These are phyloP conservation scores for Galendromus occidentalis DNA, from an alignment of 1,140 invertebrate genomes.

Conservation along the genomic window DNA sequence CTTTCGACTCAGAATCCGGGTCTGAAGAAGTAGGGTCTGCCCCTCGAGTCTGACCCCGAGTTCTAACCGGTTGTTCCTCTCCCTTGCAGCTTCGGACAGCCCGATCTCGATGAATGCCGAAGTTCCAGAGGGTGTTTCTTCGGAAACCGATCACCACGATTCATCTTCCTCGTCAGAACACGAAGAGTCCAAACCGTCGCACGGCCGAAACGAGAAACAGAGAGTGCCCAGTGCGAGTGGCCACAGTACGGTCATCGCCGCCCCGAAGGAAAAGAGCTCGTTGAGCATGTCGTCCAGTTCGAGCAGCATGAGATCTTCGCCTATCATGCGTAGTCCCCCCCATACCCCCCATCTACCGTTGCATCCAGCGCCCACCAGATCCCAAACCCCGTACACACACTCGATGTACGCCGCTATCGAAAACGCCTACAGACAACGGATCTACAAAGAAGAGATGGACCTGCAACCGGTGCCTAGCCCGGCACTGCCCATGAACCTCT, in stretches of 20 bases:
- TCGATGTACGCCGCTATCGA: neutral
- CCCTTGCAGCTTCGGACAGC: slow-evolving; percentile 2
- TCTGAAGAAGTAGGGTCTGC: too few species aligned
- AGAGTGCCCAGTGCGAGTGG: neutral
- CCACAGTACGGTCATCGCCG: slow-evolving; percentile 1
- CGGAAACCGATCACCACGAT: slow-evolving; percentile 5
- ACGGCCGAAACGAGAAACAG: neutral
- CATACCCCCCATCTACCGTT: neutral
- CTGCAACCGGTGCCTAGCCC: neutral
- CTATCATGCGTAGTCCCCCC: neutral
- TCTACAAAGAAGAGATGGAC: neutral
- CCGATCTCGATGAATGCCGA: slow-evolving; percentile 10
- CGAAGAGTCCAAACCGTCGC: neutral
- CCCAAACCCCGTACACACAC: neutral
- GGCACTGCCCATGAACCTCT: neutral
- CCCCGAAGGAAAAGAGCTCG: slow-evolving; percentile 6
- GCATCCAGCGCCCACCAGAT: neutral
- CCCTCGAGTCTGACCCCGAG: too few species aligned
- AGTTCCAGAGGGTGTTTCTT: neutral
- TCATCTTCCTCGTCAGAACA: neutral
- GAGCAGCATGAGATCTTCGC: neutral
- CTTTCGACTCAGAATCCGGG: too few species aligned
- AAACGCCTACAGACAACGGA: neutral
- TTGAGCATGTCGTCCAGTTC: slow-evolving; percentile 5
- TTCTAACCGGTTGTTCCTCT: neutral